Percentiles rank a stretch among this genome's conserved stretches.
Conservation (phyloP, 2,888 invertebrate species). For the Girardia tigrina region DNA sequence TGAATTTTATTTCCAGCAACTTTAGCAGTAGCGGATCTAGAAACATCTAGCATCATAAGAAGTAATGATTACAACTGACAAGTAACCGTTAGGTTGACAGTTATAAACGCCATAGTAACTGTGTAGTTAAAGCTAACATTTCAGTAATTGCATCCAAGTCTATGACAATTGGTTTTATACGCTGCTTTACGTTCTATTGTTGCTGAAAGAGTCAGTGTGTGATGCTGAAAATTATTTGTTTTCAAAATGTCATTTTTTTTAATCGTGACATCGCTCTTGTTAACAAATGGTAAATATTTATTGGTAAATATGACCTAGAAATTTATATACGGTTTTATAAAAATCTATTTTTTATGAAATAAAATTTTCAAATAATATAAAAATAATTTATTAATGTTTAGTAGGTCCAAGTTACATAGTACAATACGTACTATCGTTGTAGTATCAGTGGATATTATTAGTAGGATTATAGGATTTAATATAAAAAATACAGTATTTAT, state of each 20-base stretch:
- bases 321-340: no score
- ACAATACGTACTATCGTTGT: no score
- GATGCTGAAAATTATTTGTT: not conserved
- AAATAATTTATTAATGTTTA: no score
- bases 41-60: not conserved
- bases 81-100: not conserved
- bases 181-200: not conserved
- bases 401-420: no score
- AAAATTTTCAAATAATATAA: no score
- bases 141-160: not conserved
- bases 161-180: not conserved
- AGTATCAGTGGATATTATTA: no score
- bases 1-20: not conserved
- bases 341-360: no score
- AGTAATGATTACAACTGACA: not conserved
- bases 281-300: not conserved
- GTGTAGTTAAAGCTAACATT: not conserved
- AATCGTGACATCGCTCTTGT: not conserved
- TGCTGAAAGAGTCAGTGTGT: not conserved
- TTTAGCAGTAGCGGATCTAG: not conserved
- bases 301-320: no score
- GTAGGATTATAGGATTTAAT: no score
- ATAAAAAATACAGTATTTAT: no score
- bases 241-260: not conserved
- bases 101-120: not conserved